phyloP scores from a whole-genome alignment of 2,113 vertebrate species.

The Solea senegalensis region DNA sequence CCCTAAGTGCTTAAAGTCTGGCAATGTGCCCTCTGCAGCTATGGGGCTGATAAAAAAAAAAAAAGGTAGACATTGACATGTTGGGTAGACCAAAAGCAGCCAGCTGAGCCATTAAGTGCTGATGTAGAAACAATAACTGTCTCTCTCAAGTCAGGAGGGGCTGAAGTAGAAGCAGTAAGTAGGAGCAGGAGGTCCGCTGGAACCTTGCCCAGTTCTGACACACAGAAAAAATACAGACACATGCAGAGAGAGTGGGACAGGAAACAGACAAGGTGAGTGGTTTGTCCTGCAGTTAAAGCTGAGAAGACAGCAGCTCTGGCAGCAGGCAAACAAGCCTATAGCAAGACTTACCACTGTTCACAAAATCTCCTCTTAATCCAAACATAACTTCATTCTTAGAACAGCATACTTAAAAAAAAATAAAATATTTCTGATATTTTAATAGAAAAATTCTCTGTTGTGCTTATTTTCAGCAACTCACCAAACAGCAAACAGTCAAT shows the following conservation, averaged over 20 bases:
- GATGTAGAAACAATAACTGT: constrained; percentile 78
- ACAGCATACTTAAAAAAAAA: not conserved
- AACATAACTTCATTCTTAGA: not conserved
- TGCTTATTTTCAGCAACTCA: not conserved
- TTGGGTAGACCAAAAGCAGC: constrained; percentile 68
- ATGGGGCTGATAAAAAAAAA: constrained; percentile 64
- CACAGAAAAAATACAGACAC: constrained; percentile 61
- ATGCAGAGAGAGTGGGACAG: constrained; percentile 51
- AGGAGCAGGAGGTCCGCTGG: constrained; percentile 71
- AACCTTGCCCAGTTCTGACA: constrained; percentile 62
- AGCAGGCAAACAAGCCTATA: constrained; percentile 10
- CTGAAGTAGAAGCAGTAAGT: constrained; percentile 71
- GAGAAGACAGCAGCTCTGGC: constrained; percentile 26
- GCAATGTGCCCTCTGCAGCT: constrained; percentile 52
- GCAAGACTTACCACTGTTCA: not conserved
- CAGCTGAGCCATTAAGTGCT: constrained; percentile 76
- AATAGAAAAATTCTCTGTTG: not conserved
- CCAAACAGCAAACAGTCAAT: not conserved
- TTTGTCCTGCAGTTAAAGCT: constrained; percentile 46
- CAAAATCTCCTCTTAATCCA: not conserved
- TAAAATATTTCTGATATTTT: not conserved
- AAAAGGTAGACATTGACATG: constrained; percentile 60
- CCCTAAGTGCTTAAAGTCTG: constrained; percentile 43
- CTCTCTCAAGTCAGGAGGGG: constrained; percentile 67
- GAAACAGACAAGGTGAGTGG: constrained; percentile 57